Evolutionary conservation across 2,888 invertebrate genomes (phyloP).

Genomic region (Bellardia pandia): DNA sequence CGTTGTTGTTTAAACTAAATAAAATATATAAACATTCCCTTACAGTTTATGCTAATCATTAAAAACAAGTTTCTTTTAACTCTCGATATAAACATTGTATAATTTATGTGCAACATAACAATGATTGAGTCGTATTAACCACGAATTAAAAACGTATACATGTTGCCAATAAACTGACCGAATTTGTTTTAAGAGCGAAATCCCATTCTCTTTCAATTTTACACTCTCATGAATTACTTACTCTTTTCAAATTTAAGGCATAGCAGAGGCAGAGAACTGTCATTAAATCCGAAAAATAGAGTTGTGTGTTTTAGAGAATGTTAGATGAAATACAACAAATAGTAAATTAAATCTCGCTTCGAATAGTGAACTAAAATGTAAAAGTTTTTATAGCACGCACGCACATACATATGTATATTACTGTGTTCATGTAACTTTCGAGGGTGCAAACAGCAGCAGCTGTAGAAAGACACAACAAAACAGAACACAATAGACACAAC

Average conservation of each 20-base stretch:
- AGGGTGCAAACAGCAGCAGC: constrained; percentile 51
- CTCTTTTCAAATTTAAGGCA: neutral
- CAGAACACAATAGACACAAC: constrained; percentile 24
- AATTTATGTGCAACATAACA: neutral
- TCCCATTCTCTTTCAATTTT: neutral
- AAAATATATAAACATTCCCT: neutral
- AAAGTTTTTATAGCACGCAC: neutral
- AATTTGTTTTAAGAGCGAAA: neutral
- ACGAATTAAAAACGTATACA: neutral
- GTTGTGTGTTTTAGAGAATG: neutral
- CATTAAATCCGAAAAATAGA: neutral
- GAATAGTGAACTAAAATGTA: neutral
- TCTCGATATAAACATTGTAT: neutral
- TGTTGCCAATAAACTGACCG: constrained; percentile 13
- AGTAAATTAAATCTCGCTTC: neutral
- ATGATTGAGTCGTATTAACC: neutral
- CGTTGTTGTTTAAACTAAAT: neutral
- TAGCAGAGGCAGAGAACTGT: neutral
- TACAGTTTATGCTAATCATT: neutral
- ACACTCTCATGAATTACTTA: neutral
- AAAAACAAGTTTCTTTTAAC: neutral
- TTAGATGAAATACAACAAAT: neutral
- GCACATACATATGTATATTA: neutral
- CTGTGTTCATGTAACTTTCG: neutral
- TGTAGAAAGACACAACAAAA: constrained; percentile 40